phyloP scores from a whole-genome alignment of 2,113 vertebrate species.

The Mormyrus iriodes region DNA sequence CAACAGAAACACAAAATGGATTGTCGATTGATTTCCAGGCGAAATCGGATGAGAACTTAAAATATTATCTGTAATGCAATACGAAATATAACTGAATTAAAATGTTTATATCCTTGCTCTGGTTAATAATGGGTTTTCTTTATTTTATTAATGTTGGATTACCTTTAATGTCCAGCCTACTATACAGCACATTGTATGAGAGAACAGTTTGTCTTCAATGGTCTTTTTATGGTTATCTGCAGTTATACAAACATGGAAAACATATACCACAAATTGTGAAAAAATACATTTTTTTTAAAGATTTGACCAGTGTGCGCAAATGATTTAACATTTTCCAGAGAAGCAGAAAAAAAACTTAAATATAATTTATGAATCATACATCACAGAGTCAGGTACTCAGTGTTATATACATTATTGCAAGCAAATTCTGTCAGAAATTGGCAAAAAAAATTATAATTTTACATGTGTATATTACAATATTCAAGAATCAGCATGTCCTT shows the following conservation, averaged over 20 bases:
- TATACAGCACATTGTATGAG: constrained; percentile 38
- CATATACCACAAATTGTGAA: constrained; percentile 39
- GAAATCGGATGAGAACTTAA: not conserved
- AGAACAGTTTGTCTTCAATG: constrained; percentile 17
- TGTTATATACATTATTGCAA: constrained; percentile 65
- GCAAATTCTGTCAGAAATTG: constrained; percentile 59
- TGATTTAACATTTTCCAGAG: constrained; percentile 56
- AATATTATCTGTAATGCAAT: not conserved
- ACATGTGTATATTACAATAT: not conserved
- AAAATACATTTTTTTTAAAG: constrained; percentile 40
- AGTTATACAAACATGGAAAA: constrained; percentile 41
- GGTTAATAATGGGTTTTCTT: not conserved
- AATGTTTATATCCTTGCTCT: not conserved
- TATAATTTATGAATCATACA: constrained; percentile 57
- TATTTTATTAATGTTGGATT: not conserved
- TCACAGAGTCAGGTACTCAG: constrained; percentile 68
- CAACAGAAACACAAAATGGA: not conserved
- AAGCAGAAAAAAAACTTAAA: constrained; percentile 51
- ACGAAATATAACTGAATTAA: not conserved
- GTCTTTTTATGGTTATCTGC: constrained; percentile 37
- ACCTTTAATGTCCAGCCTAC: constrained; percentile 29
- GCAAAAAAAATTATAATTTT: constrained; percentile 55
- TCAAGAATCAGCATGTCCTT: not conserved
- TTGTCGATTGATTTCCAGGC: constrained; percentile 20
- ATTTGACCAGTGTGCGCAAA: constrained; percentile 58